Conservation (phyloP, 2,888 invertebrate species). For the Leucophora obtusa region DNA sequence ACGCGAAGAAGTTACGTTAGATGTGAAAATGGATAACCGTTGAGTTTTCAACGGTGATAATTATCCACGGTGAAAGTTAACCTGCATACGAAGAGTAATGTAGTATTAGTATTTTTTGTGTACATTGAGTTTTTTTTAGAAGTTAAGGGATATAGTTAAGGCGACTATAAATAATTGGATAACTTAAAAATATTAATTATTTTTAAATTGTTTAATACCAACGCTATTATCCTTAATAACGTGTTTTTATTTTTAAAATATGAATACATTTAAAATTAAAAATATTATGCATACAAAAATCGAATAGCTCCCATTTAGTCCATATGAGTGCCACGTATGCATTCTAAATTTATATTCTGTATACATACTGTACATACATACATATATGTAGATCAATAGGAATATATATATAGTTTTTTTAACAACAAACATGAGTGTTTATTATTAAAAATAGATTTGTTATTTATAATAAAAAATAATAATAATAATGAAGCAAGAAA, state of each 20-base stretch:
- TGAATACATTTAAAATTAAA: background rate
- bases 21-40: too few relatives aligned
- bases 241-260: background rate
- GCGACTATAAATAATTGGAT: too few relatives aligned
- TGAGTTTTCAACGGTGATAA: too few relatives aligned
- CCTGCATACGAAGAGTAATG: too few relatives aligned
- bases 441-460: slow-evolving; percentile 62
- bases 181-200: too few relatives aligned
- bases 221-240: background rate
- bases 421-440: slow-evolving; percentile 61
- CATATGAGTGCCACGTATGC: slow-evolving; percentile 33
- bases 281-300: background rate
- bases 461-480: slow-evolving; percentile 51
- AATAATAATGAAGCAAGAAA: slow-evolving; percentile 41
- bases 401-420: slow-evolving; percentile 33
- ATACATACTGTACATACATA: background rate
- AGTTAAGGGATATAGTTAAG: too few relatives aligned
- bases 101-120: too few relatives aligned
- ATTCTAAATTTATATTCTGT: slow-evolving; percentile 40
- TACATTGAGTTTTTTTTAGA: too few relatives aligned
- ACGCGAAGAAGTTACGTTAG: too few relatives aligned
- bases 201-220: too few relatives aligned
- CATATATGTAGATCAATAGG: background rate
- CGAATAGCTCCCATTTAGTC: background rate
- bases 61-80: too few relatives aligned